Evolutionary conservation across 1,140 invertebrate species (phyloP), one percentile per base, ranked within the genome.

Genomic region (Ceratoteleas bidentatus): DNA sequence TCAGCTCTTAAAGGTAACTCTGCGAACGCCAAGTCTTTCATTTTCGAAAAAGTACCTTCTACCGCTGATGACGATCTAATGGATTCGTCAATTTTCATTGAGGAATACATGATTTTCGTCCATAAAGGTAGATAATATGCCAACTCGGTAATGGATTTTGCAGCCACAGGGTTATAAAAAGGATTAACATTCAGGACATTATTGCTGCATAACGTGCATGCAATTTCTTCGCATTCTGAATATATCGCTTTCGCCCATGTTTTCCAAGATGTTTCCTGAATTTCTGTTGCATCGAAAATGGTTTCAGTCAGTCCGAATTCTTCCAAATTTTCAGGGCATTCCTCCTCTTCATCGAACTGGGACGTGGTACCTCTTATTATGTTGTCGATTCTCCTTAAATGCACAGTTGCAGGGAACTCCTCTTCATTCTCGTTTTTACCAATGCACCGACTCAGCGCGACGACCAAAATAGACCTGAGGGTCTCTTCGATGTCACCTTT

Each of bases 391-490:
- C 34, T 9, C 9, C 4, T 36, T 36, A 9, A 9, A 36, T 9
- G 34, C 9, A 36, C 9, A 36, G 5, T 36, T 9, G 5, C 34
- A 9, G n/a, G n/a, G n/a, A n/a, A n/a, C n/a, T 36, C 34, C 34
- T 36, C 9, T 36, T 36, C n/a, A n/a, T 36, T 9, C 9, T 36
- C 34, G 9, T 36, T 36, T 36, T 6, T 6, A 6, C 80, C 80
- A 15, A 68, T 62, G 40, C 68, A 9, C 15, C 56, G 38, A 60
- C 80, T 77, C n/a, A 83, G 57, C 16, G 54, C 14, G 45, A 83
- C 69, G 9, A 83, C 56, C 7, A 83, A 57, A 10, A 78, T 32
- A 9, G 80, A 73, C 54, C 40, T 16, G 6, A 73, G 32, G 6
- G 52, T 24, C 1, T 62, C 11, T 60, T 76, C 36, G 13, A 82